Conservation (phyloP, 1,140 invertebrate genomes). For the Tetragnatha versicolor region DNA sequence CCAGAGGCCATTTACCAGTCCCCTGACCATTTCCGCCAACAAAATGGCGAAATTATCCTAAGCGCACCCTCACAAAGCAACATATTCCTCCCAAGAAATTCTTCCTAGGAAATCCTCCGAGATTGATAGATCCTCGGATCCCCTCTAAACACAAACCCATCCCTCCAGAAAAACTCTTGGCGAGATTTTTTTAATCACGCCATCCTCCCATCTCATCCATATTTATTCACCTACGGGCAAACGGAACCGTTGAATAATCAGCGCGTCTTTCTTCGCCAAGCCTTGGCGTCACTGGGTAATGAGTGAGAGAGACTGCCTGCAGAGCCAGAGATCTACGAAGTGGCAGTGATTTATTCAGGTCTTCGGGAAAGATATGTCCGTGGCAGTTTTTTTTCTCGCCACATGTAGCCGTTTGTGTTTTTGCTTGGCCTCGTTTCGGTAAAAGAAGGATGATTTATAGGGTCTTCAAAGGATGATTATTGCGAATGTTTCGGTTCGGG, state of each 20-base stretch:
- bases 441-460: conserved; percentile 5
- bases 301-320: conserved; percentile 1
- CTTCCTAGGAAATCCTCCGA: too few species aligned
- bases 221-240: conserved; percentile 15
- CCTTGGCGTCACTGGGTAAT: neutral
- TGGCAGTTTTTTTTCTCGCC: neutral
- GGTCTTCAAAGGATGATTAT: conserved; percentile 1
- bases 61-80: too few species aligned
- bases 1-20: too few species aligned
- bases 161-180: neutral
- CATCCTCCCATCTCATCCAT: conserved; percentile 20
- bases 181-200: conserved; percentile 14
- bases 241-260: conserved; percentile 15
- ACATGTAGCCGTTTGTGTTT: neutral
- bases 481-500: too few species aligned
- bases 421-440: neutral
- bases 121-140: neutral
- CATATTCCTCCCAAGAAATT: too few species aligned
- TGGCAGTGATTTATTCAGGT: conserved; percentile 6
- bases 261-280: conserved; percentile 6
- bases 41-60: too few species aligned
- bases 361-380: neutral
- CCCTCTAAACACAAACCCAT: neutral
- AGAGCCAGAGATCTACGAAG: too few species aligned
- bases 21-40: too few species aligned